A percentile compares a stretch with the other conserved stretches of the same genome.
Evolutionary conservation across 2,888 invertebrate genomes (phyloP).

Genomic region (Pheosia gnoma): DNA sequence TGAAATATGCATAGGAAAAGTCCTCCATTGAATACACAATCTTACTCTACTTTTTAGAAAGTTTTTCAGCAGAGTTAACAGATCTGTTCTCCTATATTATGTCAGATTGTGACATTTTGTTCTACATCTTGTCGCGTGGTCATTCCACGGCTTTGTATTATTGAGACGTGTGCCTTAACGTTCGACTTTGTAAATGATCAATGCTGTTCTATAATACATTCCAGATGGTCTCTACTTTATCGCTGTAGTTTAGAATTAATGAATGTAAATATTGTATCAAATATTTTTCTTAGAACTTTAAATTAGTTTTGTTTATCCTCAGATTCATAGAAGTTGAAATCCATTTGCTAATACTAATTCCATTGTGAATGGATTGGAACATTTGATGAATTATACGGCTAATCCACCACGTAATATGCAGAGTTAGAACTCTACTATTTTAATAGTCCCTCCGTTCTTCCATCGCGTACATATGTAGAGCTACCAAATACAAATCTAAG

Average conservation of each 20-base stretch:
- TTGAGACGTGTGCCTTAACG: constrained; percentile 56
- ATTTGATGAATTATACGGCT: no score
- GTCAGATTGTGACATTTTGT: background rate
- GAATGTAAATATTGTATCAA: background rate
- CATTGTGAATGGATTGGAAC: no score
- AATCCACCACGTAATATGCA: no score
- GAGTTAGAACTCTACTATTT: no score
- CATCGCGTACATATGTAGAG: no score
- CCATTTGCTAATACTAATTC: no score
- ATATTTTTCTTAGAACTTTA: background rate
- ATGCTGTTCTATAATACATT: constrained; percentile 3
- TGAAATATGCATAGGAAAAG: no score
- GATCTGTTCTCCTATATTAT: background rate
- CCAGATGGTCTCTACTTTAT: constrained; percentile 8
- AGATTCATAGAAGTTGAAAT: no score
- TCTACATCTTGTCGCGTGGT: background rate
- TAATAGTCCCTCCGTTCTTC: no score
- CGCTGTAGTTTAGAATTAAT: background rate
- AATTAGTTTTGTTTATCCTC: background rate
- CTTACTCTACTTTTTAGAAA: no score
- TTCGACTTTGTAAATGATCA: constrained; percentile 23
- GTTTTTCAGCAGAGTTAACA: background rate
- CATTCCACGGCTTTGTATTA: constrained; percentile 7
- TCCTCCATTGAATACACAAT: no score
- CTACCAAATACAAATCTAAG: no score